These are phyloP conservation scores for Pollicipes pollicipes DNA, from an alignment of 1,140 invertebrate species.

Conservation along the genomic window DNA sequence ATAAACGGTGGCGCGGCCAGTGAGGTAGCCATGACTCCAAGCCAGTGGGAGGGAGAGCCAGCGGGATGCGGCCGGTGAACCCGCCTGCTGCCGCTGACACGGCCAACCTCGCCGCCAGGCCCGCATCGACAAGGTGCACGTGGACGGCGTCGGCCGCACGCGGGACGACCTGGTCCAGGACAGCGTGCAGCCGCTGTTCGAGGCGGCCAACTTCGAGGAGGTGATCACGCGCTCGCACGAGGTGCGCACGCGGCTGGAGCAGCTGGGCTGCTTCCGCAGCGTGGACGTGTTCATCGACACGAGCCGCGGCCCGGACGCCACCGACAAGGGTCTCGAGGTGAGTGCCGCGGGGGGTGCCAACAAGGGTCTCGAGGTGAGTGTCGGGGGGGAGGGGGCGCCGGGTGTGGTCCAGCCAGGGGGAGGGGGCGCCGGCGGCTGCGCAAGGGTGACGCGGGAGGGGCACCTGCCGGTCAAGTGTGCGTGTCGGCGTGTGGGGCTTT, in stretches of 20 bases:
- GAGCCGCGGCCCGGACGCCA: conserved; percentile 45
- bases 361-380: conserved; percentile 53
- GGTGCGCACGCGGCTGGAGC: conserved; percentile 48
- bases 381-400: conserved; percentile 1
- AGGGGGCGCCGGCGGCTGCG: no score
- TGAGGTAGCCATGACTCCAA: no score
- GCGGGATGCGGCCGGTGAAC: no score
- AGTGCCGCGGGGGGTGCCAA: conserved; percentile 26
- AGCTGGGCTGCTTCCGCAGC: conserved; percentile 62
- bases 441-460: no score
- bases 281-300: conserved; percentile 65
- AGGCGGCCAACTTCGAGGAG: conserved; percentile 38
- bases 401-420: no score
- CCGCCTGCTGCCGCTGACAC: not conserved
- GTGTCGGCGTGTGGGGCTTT: no score
- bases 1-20: no score
- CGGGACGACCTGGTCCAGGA: conserved; percentile 63
- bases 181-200: conserved; percentile 50
- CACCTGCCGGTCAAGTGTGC: no score
- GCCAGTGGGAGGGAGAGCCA: no score
- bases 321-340: conserved; percentile 59
- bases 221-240: conserved; percentile 30
- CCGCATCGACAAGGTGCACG: conserved; percentile 53
- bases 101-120: conserved; percentile 31
- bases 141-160: conserved; percentile 60